Evolutionary conservation across 2,113 vertebrate genomes (phyloP), one percentile per base, ranked within the genome.

Genomic region (Equus przewalskii): DNA sequence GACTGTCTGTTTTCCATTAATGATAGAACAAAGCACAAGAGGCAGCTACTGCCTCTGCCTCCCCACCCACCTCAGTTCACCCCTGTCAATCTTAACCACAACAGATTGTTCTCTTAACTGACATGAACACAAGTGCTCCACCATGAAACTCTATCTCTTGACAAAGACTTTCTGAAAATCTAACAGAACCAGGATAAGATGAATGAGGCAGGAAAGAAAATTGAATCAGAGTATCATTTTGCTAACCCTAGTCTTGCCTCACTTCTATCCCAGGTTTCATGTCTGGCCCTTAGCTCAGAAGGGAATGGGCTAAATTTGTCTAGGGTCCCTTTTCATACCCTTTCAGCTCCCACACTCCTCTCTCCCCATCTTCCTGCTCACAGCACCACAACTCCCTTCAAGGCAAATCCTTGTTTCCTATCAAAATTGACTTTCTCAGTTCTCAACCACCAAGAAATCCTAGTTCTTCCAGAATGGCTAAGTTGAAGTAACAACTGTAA

Each of bases 1-100:
- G 60, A 81, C 26, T 73, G 78, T 95, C 98, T 98, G 96, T 94
- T 97, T 97, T 85, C 93, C 95, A 97, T 97, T 96, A 97, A 67
- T 41, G 41, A 69, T 0, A 97, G 30, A 97, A 97, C 95, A 97
- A 97, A 97, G 94, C 79, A n/a, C 60, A 46, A 58, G 82, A 54
- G 84, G 85, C 85, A 21, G 64, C 94, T 72, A 58, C 60, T 8
- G 58, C 88, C 62, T 46, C 4, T 12, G 80, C 89, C 94, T 76
- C 83, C 80, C 80, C 67, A 60, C 75, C 79, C 64, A 76, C 69
- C 97, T 88, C 88, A 12, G 90, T 24, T 92, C 54, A 87, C 88
- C 64, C 58, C 93, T 94, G 96, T 96, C 98, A 97, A 9, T 97
- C 96, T 79, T 67, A 46, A 44, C 94, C 0, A 0, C 69, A 69